Base-by-base conservation (phyloP, 2,797 vertebrate species). In the Esox lucius region DNA sequence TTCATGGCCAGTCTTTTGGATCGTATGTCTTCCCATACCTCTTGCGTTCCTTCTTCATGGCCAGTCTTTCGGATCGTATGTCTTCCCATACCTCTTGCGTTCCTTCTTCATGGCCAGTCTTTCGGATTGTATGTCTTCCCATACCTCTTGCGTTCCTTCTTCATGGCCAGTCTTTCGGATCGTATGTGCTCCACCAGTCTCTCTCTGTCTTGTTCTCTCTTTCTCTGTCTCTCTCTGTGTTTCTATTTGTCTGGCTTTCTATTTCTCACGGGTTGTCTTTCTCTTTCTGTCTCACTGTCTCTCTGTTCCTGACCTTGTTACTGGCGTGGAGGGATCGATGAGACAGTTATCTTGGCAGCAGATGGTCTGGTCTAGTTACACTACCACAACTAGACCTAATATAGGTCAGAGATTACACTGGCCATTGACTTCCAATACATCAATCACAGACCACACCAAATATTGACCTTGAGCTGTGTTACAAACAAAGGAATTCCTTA, bases 271-370 rank as follows among this genome's bases (percentile, higher is more conserved):
- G 28, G 1, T 28, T 31, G 28, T 31, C 28, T n/a, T n/a, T n/a
- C n/a, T n/a, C n/a, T n/a, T 3, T 31, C 28, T 31, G 28, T 31
- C 28, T 31, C 28, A 31, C 28, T 31, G 19, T 59, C 71, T 35
- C 13, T 12, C n/a, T n/a, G 13, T 39, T 19, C 16, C 26, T 49
- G 81, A 78, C 81, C 84, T 83, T 74, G 71, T 28, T 78, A 74
- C 67, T 65, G 70, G 19, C 48, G 28, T 46, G 22, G 49, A 68
- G 48, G 2, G 49, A 53, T 53, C 49, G 17, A 53, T 53, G 17
- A 19, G 49, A 53, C 49, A 19, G 49, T 49, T 19, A 53, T 19
- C 17, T 16, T 53, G 19, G 49, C 49, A 67, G 15, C 3, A 46
- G 5, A 51, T 19, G 39, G 33, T 51, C 51, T 51, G 69, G 49